phyloP scores from a whole-genome alignment of 2,797 vertebrate species.

The Silurus lanzhouensis region DNA sequence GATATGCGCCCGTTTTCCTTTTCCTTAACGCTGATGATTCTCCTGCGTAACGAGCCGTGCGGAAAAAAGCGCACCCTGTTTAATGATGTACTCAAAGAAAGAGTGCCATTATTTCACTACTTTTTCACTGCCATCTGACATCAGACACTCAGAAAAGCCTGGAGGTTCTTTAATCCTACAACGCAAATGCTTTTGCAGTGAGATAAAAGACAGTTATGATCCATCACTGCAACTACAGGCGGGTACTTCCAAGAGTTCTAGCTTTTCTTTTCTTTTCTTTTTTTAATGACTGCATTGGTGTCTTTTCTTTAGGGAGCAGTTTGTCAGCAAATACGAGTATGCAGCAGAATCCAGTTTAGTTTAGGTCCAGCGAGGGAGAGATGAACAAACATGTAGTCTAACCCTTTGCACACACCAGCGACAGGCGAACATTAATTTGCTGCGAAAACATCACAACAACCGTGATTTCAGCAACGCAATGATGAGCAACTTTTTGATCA shows the following conservation, averaged over 20 bases:
- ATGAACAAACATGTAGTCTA: constrained; percentile 11
- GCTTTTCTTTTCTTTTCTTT: constrained; percentile 23
- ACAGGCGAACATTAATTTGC: background rate
- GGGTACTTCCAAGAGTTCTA: constrained; percentile 26
- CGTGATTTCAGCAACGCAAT: background rate
- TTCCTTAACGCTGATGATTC: constrained; percentile 29
- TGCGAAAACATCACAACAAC: background rate
- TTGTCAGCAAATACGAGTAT: constrained; percentile 39
- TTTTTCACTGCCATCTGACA: constrained; percentile 44
- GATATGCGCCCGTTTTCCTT: background rate
- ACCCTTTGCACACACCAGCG: background rate
- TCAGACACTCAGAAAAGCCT: constrained; percentile 29
- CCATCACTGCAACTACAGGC: constrained; percentile 47
- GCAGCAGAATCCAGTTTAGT: constrained; percentile 25
- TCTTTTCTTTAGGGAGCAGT: constrained; percentile 37
- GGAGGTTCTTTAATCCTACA: constrained; percentile 41
- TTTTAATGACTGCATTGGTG: constrained; percentile 24
- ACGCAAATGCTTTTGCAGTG: constrained; percentile 18
- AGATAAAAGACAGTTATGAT: constrained; percentile 54
- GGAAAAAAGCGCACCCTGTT: constrained; percentile 38
- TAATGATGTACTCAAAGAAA: constrained; percentile 48
- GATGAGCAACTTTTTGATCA: background rate
- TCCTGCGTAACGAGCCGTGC: constrained; percentile 25
- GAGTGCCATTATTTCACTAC: constrained; percentile 41
- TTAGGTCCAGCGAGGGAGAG: constrained; percentile 18